phyloP scores from a whole-genome alignment of 1,140 invertebrate species.

The Bacillus rossius region DNA sequence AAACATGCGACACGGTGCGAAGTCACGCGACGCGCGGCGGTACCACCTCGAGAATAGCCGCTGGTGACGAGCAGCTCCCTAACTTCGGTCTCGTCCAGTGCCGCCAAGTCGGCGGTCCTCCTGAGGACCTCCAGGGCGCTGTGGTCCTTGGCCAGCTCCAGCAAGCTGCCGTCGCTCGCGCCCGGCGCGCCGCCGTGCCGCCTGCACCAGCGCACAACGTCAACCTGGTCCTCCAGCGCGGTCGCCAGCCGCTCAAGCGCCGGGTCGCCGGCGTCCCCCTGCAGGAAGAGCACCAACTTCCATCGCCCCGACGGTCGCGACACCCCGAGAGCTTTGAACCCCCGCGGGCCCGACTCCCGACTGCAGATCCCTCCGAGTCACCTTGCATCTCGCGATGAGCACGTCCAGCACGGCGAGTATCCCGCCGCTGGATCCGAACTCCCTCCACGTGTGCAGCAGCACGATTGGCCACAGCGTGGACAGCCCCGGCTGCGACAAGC shows the following conservation, averaged over 20 bases:
- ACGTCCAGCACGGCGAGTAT: neutral
- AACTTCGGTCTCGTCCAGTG: neutral
- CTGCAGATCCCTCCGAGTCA: no score
- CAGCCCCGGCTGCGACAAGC: neutral
- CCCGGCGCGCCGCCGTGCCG: neutral
- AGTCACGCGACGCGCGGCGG: no score
- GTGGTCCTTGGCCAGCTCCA: conserved; percentile 3
- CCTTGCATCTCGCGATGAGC: neutral
- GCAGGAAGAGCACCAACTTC: neutral
- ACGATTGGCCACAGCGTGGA: neutral
- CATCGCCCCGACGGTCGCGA: no score
- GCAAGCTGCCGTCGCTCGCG: neutral
- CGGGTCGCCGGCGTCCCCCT: neutral
- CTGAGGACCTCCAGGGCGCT: conserved; percentile 1
- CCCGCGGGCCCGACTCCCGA: no score
- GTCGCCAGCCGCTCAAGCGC: neutral
- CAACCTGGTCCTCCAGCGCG: neutral
- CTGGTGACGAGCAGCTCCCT: neutral
- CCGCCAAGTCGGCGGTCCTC: neutral
- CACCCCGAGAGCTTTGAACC: no score
- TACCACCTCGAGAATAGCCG: neutral
- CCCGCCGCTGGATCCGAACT: neutral
- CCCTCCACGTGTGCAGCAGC: neutral
- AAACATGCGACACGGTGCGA: no score
- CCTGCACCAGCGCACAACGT: conserved; percentile 4